A percentile compares a stretch with the other conserved stretches of the same genome.
Conservation (phyloP, 1,140 invertebrate genomes). For the Antheraea mylitta region DNA sequence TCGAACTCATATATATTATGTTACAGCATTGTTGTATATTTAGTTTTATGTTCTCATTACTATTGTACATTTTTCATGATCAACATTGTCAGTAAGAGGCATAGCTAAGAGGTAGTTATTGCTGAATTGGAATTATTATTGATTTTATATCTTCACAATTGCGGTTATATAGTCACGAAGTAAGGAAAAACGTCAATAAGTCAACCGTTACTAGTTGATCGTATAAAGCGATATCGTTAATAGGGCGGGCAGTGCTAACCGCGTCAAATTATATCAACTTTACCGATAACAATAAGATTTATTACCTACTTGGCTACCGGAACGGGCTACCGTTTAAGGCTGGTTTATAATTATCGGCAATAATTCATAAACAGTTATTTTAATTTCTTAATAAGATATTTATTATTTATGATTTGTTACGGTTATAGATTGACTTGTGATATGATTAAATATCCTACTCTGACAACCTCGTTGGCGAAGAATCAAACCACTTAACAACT, state of each 20-base stretch:
- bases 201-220: neutral
- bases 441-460: too few species aligned
- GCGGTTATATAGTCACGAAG: neutral
- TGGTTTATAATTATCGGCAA: neutral
- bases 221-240: neutral
- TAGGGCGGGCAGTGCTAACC: neutral
- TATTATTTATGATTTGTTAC: too few species aligned
- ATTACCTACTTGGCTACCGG: neutral
- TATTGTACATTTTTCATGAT: too few species aligned
- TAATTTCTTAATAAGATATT: neutral
- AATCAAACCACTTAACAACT: too few species aligned
- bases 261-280: neutral
- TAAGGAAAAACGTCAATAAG: neutral
- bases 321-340: neutral
- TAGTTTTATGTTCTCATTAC: too few species aligned
- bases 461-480: too few species aligned
- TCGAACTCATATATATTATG: too few species aligned
- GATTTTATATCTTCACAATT: neutral
- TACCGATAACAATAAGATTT: slow-evolving; percentile 1
- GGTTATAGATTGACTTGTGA: too few species aligned
- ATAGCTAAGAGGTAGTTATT: too few species aligned
- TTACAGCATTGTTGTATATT: too few species aligned
- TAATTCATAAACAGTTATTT: neutral
- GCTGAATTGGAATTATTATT: neutral
- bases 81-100: too few species aligned